Evolutionary conservation across 2,113 vertebrate genomes (phyloP).

Genomic region (Oophaga pumilio): DNA sequence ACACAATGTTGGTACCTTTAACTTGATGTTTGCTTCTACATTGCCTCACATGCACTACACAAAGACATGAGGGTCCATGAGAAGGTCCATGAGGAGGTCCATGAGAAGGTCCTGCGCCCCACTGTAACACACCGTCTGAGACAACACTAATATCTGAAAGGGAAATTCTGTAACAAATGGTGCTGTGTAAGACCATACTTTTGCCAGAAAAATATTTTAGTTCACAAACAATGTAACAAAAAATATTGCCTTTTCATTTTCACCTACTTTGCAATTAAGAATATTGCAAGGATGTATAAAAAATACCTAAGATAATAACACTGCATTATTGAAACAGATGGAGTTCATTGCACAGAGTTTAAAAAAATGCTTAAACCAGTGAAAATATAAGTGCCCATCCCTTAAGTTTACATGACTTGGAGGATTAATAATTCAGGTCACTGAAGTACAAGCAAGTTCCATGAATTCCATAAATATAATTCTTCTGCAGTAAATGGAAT

Average conservation of each 20-base stretch:
- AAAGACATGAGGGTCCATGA: no score
- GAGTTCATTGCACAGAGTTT: not conserved
- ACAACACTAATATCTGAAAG: no score
- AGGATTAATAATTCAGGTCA: slow-evolving; percentile 6
- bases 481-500: not conserved
- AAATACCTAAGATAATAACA: not conserved
- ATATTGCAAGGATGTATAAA: not conserved
- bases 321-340: slow-evolving; percentile 42
- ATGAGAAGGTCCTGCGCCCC: no score
- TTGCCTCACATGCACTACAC: no score
- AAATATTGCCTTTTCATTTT: slow-evolving; percentile 9
- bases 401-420: not conserved
- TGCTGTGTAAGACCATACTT: no score
- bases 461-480: not conserved
- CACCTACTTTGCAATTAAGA: not conserved
- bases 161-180: no score
- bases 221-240: not conserved
- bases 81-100: no score
- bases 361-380: slow-evolving; percentile 1
- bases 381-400: slow-evolving; percentile 14
- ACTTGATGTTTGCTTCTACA: no score
- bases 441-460: slow-evolving; percentile 8
- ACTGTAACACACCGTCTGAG: no score
- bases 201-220: no score
- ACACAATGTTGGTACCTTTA: no score